phyloP scores from a whole-genome alignment of 2,888 invertebrate species.

The Cryptops parisi region DNA sequence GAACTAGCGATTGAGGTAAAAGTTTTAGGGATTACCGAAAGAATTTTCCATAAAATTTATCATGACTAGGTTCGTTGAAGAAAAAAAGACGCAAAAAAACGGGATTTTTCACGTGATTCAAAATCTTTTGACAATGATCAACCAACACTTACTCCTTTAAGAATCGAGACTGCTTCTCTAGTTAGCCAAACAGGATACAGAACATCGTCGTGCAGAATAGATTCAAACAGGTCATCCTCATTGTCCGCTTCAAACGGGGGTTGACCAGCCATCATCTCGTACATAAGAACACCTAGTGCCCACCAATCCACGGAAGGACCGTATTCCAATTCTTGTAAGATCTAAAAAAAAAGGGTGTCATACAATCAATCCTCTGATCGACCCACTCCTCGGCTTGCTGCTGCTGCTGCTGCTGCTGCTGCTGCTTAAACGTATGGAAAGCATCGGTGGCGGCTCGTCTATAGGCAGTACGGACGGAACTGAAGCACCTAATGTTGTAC shows the following conservation, averaged over 20 bases:
- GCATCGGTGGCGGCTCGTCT: too few relatives aligned
- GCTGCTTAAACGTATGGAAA: too few relatives aligned
- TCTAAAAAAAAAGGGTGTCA: slow-evolving; percentile 38
- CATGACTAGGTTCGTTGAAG: background rate
- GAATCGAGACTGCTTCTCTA: slow-evolving; percentile 75
- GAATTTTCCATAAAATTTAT: background rate
- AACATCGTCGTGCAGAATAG: slow-evolving; percentile 95
- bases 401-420: too few relatives aligned
- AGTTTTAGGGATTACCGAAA: background rate
- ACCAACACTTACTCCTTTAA: slow-evolving; percentile 47
- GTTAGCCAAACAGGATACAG: slow-evolving; percentile 94
- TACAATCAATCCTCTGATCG: too few relatives aligned
- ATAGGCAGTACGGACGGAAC: too few relatives aligned
- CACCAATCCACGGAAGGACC: slow-evolving; percentile 51
- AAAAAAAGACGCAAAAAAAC: too few relatives aligned
- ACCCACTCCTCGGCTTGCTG: too few relatives aligned
- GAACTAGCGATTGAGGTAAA: slow-evolving; percentile 42
- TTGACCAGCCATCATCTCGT: slow-evolving; percentile 99
- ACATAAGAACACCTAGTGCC: slow-evolving; percentile 96
- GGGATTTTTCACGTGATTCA: too few relatives aligned
- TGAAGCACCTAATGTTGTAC: too few relatives aligned
- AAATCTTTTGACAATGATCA: background rate
- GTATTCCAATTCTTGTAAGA: slow-evolving; percentile 76
- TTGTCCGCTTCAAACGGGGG: slow-evolving; percentile 99
- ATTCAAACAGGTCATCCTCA: slow-evolving; percentile 98